phyloP scores from a whole-genome alignment of 2,888 invertebrate species.

The Xylota sylvarum region DNA sequence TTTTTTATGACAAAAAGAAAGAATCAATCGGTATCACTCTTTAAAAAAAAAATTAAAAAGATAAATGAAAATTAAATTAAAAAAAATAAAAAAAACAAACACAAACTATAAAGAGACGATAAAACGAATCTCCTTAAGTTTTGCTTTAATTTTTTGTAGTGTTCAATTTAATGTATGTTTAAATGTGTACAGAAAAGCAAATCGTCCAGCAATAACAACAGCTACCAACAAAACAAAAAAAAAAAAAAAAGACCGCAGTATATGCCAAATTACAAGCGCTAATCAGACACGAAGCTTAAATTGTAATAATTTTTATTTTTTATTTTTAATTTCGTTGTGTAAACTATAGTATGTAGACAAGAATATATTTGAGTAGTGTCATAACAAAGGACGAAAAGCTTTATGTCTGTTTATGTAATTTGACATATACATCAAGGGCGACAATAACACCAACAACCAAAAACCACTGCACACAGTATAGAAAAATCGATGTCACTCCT shows the following conservation, averaged over 20 bases:
- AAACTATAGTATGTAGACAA: slow-evolving; percentile 12
- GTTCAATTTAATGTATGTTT: slow-evolving; percentile 84
- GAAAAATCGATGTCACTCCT: slow-evolving; percentile 41
- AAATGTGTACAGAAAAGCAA: slow-evolving; percentile 84
- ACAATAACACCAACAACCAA: slow-evolving; percentile 21
- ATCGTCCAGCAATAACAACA: slow-evolving; percentile 80
- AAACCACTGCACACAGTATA: slow-evolving; percentile 49
- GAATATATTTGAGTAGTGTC: slow-evolving; percentile 43
- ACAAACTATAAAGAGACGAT: slow-evolving; percentile 38
- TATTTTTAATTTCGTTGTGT: slow-evolving; percentile 12
- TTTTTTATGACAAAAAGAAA: slow-evolving; percentile 22
- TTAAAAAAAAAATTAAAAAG: slow-evolving; percentile 42
- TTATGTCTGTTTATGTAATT: slow-evolving; percentile 80
- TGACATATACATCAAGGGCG: slow-evolving; percentile 76
- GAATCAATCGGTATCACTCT: slow-evolving; percentile 9
- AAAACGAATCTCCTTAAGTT: slow-evolving; percentile 83
- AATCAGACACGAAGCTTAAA: slow-evolving; percentile 59
- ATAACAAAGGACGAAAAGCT: slow-evolving; percentile 51
- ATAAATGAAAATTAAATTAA: slow-evolving; percentile 18
- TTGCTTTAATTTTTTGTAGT: slow-evolving; percentile 85
- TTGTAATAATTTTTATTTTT: slow-evolving; percentile 28
- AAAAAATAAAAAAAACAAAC: slow-evolving; percentile 32
- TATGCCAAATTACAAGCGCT: slow-evolving; percentile 79
- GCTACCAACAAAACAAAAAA: slow-evolving; percentile 71
- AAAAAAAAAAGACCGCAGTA: slow-evolving; percentile 62